Conservation (phyloP, 2,888 invertebrate genomes). For the Agrochola macilenta region DNA sequence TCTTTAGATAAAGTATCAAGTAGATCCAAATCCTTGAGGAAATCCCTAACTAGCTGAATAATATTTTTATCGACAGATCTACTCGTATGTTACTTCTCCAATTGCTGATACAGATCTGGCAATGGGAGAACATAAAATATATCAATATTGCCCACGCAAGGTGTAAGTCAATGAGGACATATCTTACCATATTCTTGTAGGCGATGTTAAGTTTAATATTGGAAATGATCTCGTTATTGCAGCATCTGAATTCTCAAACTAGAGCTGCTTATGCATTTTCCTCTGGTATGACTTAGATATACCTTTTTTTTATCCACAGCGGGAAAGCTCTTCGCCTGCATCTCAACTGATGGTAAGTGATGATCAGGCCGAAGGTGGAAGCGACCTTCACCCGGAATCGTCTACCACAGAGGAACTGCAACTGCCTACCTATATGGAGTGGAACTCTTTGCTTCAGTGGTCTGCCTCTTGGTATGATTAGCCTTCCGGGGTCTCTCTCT, state of each 20-base stretch:
- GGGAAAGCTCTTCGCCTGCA: too few species aligned
- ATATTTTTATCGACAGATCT: conserved; percentile 36
- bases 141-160: conserved; percentile 42
- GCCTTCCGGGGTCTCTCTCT: background rate
- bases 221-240: conserved; percentile 2
- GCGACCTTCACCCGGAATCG: too few species aligned
- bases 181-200: conserved; percentile 33
- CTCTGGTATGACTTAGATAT: background rate
- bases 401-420: too few species aligned
- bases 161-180: conserved; percentile 28
- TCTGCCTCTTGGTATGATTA: background rate
- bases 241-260: background rate
- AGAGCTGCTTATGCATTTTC: background rate
- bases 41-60: conserved; percentile 43
- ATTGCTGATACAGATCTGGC: conserved; percentile 41
- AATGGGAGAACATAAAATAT: conserved; percentile 37
- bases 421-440: background rate
- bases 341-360: too few species aligned
- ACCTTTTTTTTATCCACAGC: too few species aligned
- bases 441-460: background rate
- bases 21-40: conserved; percentile 37
- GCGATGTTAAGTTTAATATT: conserved; percentile 15
- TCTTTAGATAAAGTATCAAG: conserved; percentile 25
- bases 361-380: too few species aligned
- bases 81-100: conserved; percentile 29